Evolutionary conservation across 2,888 invertebrate genomes (phyloP), one percentile per base, ranked within the genome.

Genomic region (Drosophila borealis): DNA sequence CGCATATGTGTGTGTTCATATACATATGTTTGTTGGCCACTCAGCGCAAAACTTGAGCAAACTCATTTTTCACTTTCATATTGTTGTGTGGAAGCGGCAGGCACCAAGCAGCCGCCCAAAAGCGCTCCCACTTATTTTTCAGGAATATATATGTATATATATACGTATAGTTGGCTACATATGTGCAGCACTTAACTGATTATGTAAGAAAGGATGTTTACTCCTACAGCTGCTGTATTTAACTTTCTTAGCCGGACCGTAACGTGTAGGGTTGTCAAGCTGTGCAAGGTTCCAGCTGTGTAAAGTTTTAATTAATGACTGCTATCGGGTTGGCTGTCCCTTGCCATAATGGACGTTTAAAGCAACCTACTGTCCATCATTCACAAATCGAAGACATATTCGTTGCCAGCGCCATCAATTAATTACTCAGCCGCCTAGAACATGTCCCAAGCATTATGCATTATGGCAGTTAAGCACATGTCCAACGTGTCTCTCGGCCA

Each of bases 11-110:
- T 17, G 17, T 17, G 14, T 29, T 10, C 5, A 19, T n/a, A 29
- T 36, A 56, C 55, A 67, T 55, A 45, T 70, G 74, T 61, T 74
- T 74, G 66, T 72, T 62, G 53, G 62, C 72, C 60, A 69, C 75
- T 63, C 62, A 74, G 74, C 68, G 69, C 70, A 71, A 79, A 85
- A 82, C 77, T 83, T 88, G 74, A 63, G 50, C 59, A 70, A 88
- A 80, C 82, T 83, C 88, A 83, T 83, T 83, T 83, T 83, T 83
- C 83, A 83, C 82, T 88, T 85, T 83, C 70, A 82, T 82, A 88
- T 82, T 83, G 74, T 79, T 84, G 64, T 71, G 51, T 36, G 51
- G 69, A 53, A 57, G 44, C 36, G 66, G 70, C 80, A 66, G 65
- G 54, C 51, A 33, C 54, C 55, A 41, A 53, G 57, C 69, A 61